phyloP scores from a whole-genome alignment of 2,797 vertebrate species.

The Catostomus latipinnis region DNA sequence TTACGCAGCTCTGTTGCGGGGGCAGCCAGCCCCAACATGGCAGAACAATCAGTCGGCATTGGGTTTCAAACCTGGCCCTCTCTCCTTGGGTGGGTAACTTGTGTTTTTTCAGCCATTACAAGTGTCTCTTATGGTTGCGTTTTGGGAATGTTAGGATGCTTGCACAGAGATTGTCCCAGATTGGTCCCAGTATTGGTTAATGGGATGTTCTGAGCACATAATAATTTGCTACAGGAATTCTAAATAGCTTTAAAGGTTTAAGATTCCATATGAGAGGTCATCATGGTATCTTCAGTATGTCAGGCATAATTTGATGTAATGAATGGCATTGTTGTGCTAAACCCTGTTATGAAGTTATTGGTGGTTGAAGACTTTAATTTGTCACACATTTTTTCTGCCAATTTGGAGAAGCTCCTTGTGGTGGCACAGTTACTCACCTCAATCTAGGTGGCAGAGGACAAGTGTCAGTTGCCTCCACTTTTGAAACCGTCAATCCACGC shows the following conservation, averaged over 20 bases:
- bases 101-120: constrained; percentile 63
- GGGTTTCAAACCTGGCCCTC: constrained; percentile 67
- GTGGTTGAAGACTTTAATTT: constrained; percentile 23
- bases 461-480: no score
- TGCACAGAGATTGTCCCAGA: not conserved
- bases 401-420: no score
- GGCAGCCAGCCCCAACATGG: constrained; percentile 61
- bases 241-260: not conserved
- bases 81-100: constrained; percentile 60
- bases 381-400: constrained; percentile 1
- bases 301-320: constrained; percentile 7
- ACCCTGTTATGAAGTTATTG: constrained; percentile 24
- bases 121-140: constrained; percentile 49
- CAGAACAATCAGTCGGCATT: constrained; percentile 67
- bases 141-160: not conserved
- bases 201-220: not conserved
- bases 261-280: constrained; percentile 3
- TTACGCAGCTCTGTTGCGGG: constrained; percentile 72
- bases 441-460: no score
- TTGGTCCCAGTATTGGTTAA: not conserved
- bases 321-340: not conserved
- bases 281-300: not conserved
- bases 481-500: no score
- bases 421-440: no score
- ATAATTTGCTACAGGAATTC: not conserved